These are phyloP conservation scores for Tenrec ecaudatus DNA, from an alignment of 2,113 vertebrate species.

Conservation along the genomic window DNA sequence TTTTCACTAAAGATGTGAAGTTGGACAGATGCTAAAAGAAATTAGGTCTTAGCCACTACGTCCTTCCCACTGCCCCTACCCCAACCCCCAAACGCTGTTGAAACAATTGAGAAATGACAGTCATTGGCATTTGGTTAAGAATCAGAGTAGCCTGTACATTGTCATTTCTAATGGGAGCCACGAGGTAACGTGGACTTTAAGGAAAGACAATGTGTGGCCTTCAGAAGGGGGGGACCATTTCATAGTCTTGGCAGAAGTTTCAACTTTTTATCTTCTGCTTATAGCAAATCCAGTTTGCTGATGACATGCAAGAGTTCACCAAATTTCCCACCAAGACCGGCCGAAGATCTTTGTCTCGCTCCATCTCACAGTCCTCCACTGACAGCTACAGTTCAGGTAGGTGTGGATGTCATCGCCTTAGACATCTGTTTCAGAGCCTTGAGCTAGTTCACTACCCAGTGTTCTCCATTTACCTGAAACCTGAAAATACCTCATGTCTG, in stretches of 20 bases:
- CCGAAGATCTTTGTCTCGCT: constrained; percentile 95
- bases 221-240: constrained; percentile 46
- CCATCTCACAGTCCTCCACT: constrained; percentile 98
- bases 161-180: neutral
- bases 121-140: neutral
- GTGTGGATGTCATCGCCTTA: neutral
- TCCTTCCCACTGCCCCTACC: too few species aligned
- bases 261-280: constrained; percentile 64
- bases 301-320: constrained; percentile 99
- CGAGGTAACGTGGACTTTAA: neutral
- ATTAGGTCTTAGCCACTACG: neutral
- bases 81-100: neutral
- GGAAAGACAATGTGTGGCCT: neutral
- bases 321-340: constrained; percentile 98
- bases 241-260: constrained; percentile 9
- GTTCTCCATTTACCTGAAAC: neutral
- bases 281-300: constrained; percentile 97
- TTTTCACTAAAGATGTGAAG: constrained; percentile 28
- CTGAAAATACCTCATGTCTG: neutral
- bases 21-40: constrained; percentile 44
- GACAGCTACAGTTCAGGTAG: constrained; percentile 99
- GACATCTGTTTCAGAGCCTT: neutral
- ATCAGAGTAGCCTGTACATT: neutral
- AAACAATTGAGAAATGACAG: neutral
- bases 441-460: neutral